These are phyloP conservation scores for Botia almorhae DNA, from an alignment of 2,797 vertebrate species.

Conservation along the genomic window DNA sequence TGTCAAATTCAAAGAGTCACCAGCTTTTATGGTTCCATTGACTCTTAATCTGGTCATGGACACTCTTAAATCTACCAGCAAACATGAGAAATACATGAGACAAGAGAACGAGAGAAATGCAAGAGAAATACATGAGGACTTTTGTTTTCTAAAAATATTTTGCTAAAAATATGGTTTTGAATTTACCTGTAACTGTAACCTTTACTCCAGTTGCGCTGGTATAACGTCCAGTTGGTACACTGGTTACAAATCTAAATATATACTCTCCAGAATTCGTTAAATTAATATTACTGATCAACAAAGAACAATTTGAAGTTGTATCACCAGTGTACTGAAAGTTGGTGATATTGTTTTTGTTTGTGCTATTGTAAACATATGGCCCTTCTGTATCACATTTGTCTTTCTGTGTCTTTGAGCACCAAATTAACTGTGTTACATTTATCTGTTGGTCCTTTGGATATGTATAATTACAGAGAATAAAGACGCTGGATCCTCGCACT, in stretches of 20 bases:
- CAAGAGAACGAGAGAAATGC: background rate
- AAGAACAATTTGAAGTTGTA: conserved; percentile 24
- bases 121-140: background rate
- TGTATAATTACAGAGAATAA: conserved; percentile 19
- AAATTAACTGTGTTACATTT: background rate
- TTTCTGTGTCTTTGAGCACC: background rate
- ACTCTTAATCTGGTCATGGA: conserved; percentile 2
- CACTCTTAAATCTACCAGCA: conserved; percentile 31
- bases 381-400: rapidly evolving
- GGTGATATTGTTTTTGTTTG: rapidly evolving
- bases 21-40: conserved; percentile 23
- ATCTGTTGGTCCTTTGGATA: background rate
- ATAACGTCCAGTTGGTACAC: rapidly evolving
- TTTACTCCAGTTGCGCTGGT: background rate
- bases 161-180: background rate
- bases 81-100: conserved; percentile 2
- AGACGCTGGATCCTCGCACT: conserved; percentile 27
- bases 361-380: conserved; percentile 28
- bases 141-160: too few species aligned
- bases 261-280: conserved; percentile 8
- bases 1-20: conserved; percentile 40
- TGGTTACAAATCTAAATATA: conserved; percentile 41
- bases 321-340: conserved; percentile 32
- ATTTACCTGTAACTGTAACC: conserved; percentile 26
- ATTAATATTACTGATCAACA: conserved; percentile 38